These are phyloP conservation scores for Camponotus floridanus DNA, from an alignment of 1,140 invertebrate species.

Conservation along the genomic window DNA sequence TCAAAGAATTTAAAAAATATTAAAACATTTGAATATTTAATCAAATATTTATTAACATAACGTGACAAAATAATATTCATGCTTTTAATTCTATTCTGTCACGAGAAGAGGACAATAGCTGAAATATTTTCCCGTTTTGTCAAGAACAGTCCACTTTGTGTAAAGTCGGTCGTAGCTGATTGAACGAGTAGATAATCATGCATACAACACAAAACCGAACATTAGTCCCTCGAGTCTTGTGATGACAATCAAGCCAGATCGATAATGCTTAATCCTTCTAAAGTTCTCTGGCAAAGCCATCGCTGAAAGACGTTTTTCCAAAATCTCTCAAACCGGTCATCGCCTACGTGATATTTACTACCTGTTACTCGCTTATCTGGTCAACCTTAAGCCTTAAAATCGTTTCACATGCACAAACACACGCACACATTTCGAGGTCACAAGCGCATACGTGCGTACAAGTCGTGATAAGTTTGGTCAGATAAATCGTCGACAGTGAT, in stretches of 20 bases:
- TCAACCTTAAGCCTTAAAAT: constrained; percentile 64
- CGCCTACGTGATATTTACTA: constrained; percentile 81
- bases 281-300: constrained; percentile 72
- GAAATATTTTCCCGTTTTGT: not conserved
- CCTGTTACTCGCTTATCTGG: constrained; percentile 77
- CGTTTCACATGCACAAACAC: constrained; percentile 60
- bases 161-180: constrained; percentile 71
- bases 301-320: constrained; percentile 70
- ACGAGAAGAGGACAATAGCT: not conserved
- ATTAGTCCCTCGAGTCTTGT: constrained; percentile 47
- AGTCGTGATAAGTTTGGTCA: constrained; percentile 47
- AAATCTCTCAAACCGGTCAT: constrained; percentile 75
- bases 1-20: not conserved
- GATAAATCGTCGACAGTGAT: constrained; percentile 69
- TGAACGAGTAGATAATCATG: constrained; percentile 69
- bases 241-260: constrained; percentile 64
- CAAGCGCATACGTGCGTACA: not conserved
- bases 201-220: constrained; percentile 21
- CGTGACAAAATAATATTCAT: not conserved
- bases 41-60: not conserved
- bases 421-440: not conserved
- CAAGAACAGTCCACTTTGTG: constrained; percentile 69
- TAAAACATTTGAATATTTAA: not conserved
- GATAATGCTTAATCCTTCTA: constrained; percentile 76
- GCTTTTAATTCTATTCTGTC: not conserved